Evolutionary conservation across 2,888 invertebrate species (phyloP).

Genomic region (Lumbricus terrestris): DNA sequence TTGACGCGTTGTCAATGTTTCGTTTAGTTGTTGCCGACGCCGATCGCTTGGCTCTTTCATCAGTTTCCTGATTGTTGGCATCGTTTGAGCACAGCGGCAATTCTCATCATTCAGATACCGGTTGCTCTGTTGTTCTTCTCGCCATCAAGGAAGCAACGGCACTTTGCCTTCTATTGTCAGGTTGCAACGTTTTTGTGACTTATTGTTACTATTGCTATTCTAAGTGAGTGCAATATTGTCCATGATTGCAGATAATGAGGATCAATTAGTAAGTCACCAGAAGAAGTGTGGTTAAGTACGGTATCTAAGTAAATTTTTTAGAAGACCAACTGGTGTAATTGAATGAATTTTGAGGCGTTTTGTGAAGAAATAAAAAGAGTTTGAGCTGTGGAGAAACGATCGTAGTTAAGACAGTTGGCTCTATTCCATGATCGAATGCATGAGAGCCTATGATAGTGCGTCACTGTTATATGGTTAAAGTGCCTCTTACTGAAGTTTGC

Average conservation of each 20-base stretch:
- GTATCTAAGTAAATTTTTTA: not conserved
- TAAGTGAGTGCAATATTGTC: too few species aligned
- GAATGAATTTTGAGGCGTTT: not conserved
- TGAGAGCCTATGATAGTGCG: not conserved
- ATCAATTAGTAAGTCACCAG: not conserved
- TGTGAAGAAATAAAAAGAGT: not conserved
- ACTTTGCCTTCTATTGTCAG: conserved; percentile 69
- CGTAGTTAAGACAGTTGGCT: too few species aligned
- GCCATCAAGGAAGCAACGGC: conserved; percentile 67
- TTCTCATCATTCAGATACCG: conserved; percentile 69
- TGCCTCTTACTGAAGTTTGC: not conserved
- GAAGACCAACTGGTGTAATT: too few species aligned
- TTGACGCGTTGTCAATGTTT: not conserved
- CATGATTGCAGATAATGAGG: too few species aligned
- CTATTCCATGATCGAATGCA: not conserved
- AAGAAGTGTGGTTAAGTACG: not conserved
- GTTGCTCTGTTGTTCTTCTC: conserved; percentile 74
- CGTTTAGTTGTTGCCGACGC: conserved; percentile 65
- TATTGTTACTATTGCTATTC: not conserved
- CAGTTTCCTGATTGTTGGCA: conserved; percentile 72
- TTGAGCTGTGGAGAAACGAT: not conserved
- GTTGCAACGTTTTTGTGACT: conserved; percentile 57
- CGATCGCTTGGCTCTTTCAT: conserved; percentile 73
- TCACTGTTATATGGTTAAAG: too few species aligned
- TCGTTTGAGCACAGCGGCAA: conserved; percentile 66